Conservation (phyloP, 2,888 invertebrate species). For the Lucinisca nassula region DNA sequence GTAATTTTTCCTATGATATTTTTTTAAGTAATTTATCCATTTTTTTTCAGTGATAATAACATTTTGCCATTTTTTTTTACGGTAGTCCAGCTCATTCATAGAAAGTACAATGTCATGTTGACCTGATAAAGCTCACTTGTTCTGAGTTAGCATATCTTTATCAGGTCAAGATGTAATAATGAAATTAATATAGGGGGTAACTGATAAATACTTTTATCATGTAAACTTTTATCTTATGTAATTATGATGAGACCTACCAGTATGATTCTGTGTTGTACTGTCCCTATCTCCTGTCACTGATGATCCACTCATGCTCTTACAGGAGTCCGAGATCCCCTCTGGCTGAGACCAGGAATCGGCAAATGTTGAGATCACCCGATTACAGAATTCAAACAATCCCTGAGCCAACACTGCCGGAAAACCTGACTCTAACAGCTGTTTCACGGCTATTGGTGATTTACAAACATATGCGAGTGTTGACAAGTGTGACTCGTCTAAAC, state of each 20-base stretch:
- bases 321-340: conserved; percentile 77
- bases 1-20: too few relatives aligned
- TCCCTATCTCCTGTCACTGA: conserved; percentile 29
- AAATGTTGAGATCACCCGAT: conserved; percentile 80
- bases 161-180: too few relatives aligned
- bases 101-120: too few relatives aligned
- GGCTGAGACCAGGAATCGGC: conserved; percentile 75
- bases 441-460: conserved; percentile 93
- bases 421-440: conserved; percentile 93
- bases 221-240: too few relatives aligned
- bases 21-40: too few relatives aligned
- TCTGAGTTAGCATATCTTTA: too few relatives aligned
- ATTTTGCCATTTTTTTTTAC: too few relatives aligned
- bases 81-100: too few relatives aligned
- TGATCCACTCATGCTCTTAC: conserved; percentile 75
- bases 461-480: conserved; percentile 94
- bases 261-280: conserved; percentile 37
- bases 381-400: conserved; percentile 86
- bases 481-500: conserved; percentile 89
- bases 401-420: conserved; percentile 89
- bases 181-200: too few relatives aligned
- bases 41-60: too few relatives aligned
- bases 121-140: too few relatives aligned
- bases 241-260: conserved; percentile 20
- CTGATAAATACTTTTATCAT: too few relatives aligned